Base-by-base conservation (phyloP, 2,113 vertebrate genomes). In the Takifugu flavidus region DNA sequence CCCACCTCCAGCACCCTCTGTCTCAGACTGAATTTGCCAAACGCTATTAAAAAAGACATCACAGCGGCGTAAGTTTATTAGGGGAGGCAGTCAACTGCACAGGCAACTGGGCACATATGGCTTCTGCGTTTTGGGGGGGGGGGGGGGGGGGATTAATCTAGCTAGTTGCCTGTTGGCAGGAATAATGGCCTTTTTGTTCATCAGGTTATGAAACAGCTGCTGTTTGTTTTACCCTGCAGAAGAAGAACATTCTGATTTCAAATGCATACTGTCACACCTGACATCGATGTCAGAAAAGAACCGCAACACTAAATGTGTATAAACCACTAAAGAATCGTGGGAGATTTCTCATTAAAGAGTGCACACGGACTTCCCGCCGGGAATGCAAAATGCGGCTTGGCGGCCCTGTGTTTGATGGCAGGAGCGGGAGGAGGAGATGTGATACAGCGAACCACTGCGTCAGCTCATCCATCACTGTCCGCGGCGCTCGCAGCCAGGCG, bases 381-480 rank as follows among this genome's bases (percentile, higher is more conserved):
- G 8, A 39, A 1, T 72, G 47, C 45, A 54, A 72, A 61, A 3
- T 10, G 20, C 0, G 42, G 53, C 65, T 62, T 15, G 11, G 50
- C 53, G 74, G 67, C 54, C 15, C 52, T 57, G 57, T 53, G 15
- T 77, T 60, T 26, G 46, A 34, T 53, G 70, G 63, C 34, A 49
- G 56, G 25, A 55, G 71, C 26, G 54, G 68, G 53, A 74, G 66
- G 66, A 72, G 66, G 66, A 72, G 72, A 75, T 62, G 77, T 67
- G 70, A 26, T 71, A 67, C 79, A 77, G 72, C 76, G 70, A 34
- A 60, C 49, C 50, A 13, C 44, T 11, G 51, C 70, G 70, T 66
- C 56, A 68, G 62, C 60, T 74, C 85, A 87, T 88, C 79, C 78
- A 86, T 89, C 88, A 87, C 66, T 81, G 86, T 82, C 83, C 67